Evolutionary conservation across 2,797 vertebrate genomes (phyloP), one percentile per base, ranked within the genome.

Genomic region (Onychomys torridus): DNA sequence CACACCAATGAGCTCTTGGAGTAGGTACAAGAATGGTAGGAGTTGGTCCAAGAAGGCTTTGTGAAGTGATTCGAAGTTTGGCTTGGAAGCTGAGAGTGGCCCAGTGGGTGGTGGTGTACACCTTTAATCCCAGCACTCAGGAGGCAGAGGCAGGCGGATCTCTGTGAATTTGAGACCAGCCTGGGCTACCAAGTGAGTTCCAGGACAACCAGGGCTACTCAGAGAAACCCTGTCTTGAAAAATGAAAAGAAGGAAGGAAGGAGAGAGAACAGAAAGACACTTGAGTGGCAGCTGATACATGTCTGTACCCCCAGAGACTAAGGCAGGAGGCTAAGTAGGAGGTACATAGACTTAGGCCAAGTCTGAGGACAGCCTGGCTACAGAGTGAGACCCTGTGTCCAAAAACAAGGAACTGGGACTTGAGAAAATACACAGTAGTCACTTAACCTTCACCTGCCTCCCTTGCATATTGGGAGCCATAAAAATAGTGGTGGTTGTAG

Each of bases 21-120:
- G 52, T 83, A 21, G 37, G 7, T 78, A 1, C 1, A 29, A 4
- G 37, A 77, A 63, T 65, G 34, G 5, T 67, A 7, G 27, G 34
- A 89, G 21, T 78, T 96, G 78, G 46, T 85, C 57, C 92, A 43
- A 89, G 73, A 93, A 82, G 67, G 16, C 49, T 81, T 95, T 96
- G 14, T 86, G 5, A 82, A 94, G 49, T 88, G 43, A 32, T 84
- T 40, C 21, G 55, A 61, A 76, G 77, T 91, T 43, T 17, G 52
- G 40, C 55, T 23, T 59, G 6, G 46, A 59, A 57, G 10, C 19
- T 75, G 17, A 32, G 29, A 43, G 4, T 75, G 49, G 46, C 27
- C 46, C 0, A 37, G n/a, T n/a, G 34, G 29, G 34, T 19, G 16
- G n/a, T 37, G n/a, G 9, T 4, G 2, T 37, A 25, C 2, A 11